Conservation (phyloP, 2,888 invertebrate species). For the Eristalis arbustorum region DNA sequence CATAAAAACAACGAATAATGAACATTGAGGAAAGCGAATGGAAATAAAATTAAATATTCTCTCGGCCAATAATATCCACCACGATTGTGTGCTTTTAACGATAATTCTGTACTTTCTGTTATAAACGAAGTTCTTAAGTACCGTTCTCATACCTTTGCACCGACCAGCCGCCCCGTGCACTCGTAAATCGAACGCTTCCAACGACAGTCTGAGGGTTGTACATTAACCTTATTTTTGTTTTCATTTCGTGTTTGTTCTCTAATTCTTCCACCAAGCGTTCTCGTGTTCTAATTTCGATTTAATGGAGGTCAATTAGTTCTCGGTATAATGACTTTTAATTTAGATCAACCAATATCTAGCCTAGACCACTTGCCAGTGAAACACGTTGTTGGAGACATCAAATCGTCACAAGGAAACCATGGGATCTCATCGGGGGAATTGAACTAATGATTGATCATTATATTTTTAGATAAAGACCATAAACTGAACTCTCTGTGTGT, state of each 20-base stretch:
- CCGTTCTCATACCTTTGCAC: not conserved
- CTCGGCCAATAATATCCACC: conserved; percentile 14
- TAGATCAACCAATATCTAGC: not conserved
- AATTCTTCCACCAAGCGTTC: not conserved
- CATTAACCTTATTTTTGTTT: not conserved
- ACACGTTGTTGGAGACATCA: not conserved
- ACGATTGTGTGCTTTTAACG: conserved; percentile 18
- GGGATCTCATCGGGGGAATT: not conserved
- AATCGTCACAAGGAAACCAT: not conserved
- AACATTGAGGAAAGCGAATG: not conserved
- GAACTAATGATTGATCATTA: not conserved
- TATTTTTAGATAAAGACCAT: not conserved
- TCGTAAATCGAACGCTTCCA: not conserved
- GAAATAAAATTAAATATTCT: conserved; percentile 22
- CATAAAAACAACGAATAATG: conserved; percentile 7
- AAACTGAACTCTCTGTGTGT: not conserved
- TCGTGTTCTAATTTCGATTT: not conserved
- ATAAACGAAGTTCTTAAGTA: not conserved
- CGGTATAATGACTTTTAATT: not conserved
- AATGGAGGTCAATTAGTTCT: not conserved
- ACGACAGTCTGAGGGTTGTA: not conserved
- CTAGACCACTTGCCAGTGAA: not conserved
- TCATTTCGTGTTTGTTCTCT: not conserved
- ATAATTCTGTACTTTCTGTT: not conserved
- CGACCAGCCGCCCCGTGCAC: not conserved